Percentiles rank a stretch among this genome's conserved stretches.
These are phyloP conservation scores for Megastigmus dorsalis DNA, from an alignment of 2,888 invertebrate species.

Conservation along the genomic window DNA sequence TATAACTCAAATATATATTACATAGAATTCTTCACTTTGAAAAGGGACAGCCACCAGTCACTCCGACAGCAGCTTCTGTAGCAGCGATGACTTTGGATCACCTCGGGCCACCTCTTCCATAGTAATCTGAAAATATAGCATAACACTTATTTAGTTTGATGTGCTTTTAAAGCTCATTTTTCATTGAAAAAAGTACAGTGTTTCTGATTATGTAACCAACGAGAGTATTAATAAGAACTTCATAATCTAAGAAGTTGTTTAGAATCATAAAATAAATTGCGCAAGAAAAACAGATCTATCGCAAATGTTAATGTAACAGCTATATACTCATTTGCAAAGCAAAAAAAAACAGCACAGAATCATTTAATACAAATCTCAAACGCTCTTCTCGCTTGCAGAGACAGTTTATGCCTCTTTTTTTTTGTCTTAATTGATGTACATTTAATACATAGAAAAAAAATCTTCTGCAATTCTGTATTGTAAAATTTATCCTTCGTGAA, in stretches of 20 bases:
- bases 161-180: neutral
- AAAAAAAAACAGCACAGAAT: slow-evolving; percentile 52
- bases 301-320: slow-evolving; percentile 46
- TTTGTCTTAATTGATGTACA: slow-evolving; percentile 1
- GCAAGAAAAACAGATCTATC: slow-evolving; percentile 46
- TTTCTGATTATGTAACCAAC: slow-evolving; percentile 4
- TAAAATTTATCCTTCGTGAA: slow-evolving; percentile 27
- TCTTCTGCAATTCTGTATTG: slow-evolving; percentile 36
- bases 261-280: slow-evolving; percentile 38
- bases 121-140: slow-evolving; percentile 78
- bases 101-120: slow-evolving; percentile 84
- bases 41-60: slow-evolving; percentile 76
- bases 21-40: slow-evolving; percentile 75
- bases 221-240: slow-evolving; percentile 18
- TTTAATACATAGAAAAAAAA: neutral
- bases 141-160: slow-evolving; percentile 17
- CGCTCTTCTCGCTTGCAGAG: neutral
- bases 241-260: slow-evolving; percentile 8
- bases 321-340: slow-evolving; percentile 53
- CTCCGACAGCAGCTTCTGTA: slow-evolving; percentile 91
- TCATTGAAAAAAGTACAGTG: neutral
- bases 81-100: slow-evolving; percentile 87
- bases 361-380: slow-evolving; percentile 46
- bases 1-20: slow-evolving; percentile 67
- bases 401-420: slow-evolving; percentile 1